Evolutionary conservation across 2,113 vertebrate genomes (phyloP).

Genomic region (Lanius collurio): DNA sequence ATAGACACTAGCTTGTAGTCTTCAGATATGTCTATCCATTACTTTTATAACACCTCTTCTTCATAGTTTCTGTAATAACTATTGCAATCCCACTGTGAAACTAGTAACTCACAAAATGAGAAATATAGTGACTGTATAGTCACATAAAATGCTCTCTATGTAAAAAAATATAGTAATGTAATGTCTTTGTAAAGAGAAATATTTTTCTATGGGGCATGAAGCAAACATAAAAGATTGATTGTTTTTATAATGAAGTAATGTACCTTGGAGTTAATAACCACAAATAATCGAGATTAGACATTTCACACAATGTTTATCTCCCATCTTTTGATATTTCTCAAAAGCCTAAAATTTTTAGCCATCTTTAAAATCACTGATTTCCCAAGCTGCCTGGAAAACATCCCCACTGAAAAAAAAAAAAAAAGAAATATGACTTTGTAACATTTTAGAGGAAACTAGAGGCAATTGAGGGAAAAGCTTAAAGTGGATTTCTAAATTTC

Average conservation of each 20-base stretch:
- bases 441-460: not conserved
- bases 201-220: not conserved
- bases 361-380: not conserved
- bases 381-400: not conserved
- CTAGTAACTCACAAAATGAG: not conserved
- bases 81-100: not conserved
- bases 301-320: not conserved
- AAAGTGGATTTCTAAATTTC: conserved; percentile 22
- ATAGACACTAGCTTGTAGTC: not conserved
- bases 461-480: not conserved
- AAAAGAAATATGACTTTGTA: not conserved
- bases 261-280: not conserved
- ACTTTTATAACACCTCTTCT: not conserved
- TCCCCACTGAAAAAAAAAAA: not conserved
- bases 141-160: not conserved
- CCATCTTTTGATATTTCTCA: not conserved
- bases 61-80: not conserved
- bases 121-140: not conserved
- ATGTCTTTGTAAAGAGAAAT: not conserved
- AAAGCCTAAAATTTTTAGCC: not conserved
- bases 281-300: not conserved
- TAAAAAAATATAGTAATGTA: not conserved
- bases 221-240: not conserved
- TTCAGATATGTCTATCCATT: not conserved
- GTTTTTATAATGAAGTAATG: not conserved